Evolutionary conservation across 2,888 invertebrate species (phyloP).

Genomic region (Elysia crispata): DNA sequence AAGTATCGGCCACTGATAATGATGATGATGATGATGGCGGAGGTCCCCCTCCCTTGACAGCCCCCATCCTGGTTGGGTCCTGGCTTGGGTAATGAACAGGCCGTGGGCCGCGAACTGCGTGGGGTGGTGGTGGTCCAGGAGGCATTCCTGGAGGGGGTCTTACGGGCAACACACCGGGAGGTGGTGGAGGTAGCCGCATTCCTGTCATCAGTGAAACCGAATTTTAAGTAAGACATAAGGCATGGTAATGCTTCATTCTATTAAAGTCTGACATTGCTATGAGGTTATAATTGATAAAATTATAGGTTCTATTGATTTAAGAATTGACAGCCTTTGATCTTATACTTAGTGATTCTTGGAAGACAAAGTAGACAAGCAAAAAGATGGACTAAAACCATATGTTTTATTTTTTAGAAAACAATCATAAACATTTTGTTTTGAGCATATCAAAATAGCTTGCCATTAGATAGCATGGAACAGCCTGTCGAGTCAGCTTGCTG

Average conservation of each 20-base stretch:
- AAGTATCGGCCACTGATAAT: no score
- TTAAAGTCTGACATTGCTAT: not conserved
- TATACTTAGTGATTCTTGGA: no score
- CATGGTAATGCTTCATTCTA: not conserved
- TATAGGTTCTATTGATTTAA: no score
- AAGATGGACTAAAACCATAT: no score
- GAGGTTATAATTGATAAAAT: no score
- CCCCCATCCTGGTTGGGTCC: constrained; percentile 93
- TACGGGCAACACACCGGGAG: constrained; percentile 77
- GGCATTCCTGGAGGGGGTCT: constrained; percentile 78
- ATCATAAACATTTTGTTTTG: no score
- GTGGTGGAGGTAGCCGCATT: constrained; percentile 77
- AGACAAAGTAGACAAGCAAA: no score
- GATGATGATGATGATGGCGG: not conserved
- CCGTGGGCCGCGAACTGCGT: constrained; percentile 87
- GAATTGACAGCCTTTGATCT: no score
- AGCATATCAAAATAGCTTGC: no score
- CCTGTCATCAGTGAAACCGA: constrained; percentile 55
- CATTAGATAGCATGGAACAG: no score
- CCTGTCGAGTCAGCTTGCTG: no score
- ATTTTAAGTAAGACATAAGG: not conserved
- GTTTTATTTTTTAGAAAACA: no score
- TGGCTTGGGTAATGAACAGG: constrained; percentile 94
- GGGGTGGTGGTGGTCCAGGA: constrained; percentile 96
- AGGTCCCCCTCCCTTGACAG: constrained; percentile 51